A percentile compares a stretch with the other conserved stretches of the same genome.
These are phyloP conservation scores for Cyphomyrmex costatus DNA, from an alignment of 1,140 invertebrate species.

Conservation along the genomic window DNA sequence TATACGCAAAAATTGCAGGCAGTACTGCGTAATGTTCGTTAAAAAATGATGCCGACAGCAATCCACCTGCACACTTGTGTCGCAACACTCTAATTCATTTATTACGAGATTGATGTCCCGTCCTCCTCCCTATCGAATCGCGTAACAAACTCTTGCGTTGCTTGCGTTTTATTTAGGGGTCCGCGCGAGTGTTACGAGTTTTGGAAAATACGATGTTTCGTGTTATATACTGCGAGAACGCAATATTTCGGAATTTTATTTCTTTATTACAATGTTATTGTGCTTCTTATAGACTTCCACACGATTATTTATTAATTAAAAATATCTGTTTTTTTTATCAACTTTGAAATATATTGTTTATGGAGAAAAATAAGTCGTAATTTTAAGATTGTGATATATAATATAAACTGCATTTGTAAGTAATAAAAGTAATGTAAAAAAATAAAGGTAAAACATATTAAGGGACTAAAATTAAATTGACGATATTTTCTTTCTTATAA, in stretches of 20 bases:
- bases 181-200: neutral
- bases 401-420: neutral
- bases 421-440: neutral
- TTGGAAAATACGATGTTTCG: neutral
- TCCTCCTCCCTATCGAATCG: neutral
- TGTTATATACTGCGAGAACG: neutral
- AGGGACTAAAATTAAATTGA: neutral
- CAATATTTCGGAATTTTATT: neutral
- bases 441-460: neutral
- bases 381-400: neutral
- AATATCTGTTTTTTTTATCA: neutral
- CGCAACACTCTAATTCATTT: conserved; percentile 38
- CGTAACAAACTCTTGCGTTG: conserved; percentile 12
- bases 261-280: neutral
- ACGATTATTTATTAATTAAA: neutral
- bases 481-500: neutral
- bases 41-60: conserved; percentile 13
- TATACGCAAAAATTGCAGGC: conserved; percentile 8
- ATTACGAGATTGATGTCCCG: conserved; percentile 8
- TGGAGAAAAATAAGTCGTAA: neutral
- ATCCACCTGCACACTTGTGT: neutral
- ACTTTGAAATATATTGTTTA: neutral
- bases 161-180: conserved; percentile 8
- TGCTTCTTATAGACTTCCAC: neutral
- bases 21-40: conserved; percentile 38